These are phyloP conservation scores for Austrolebias charrua DNA, from an alignment of 2,797 vertebrate species.

Conservation along the genomic window DNA sequence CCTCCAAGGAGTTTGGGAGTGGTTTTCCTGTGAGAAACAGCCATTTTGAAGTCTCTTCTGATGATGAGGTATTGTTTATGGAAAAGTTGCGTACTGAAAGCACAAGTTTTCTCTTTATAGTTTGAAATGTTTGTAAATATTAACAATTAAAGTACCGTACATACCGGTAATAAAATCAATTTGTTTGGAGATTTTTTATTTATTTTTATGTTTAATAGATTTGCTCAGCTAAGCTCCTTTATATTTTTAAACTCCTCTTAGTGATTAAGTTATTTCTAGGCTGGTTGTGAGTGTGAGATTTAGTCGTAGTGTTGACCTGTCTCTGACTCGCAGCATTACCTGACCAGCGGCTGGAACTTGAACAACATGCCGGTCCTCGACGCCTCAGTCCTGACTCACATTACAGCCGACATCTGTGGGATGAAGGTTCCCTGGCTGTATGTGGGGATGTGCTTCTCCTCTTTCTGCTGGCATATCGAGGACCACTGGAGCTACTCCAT, in stretches of 20 bases:
- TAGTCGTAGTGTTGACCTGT: conserved; percentile 27
- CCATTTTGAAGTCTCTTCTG: conserved; percentile 86
- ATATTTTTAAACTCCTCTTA: not conserved
- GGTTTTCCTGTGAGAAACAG: conserved; percentile 92
- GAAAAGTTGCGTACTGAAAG: not conserved
- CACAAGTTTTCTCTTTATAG: not conserved
- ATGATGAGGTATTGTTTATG: conserved; percentile 87
- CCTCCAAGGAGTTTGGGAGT: conserved; percentile 98
- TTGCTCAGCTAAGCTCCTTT: not conserved
- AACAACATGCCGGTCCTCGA: conserved; percentile 99
- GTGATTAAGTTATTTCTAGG: not conserved
- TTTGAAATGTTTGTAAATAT: not conserved
- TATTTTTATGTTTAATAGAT: no score
- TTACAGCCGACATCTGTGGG: conserved; percentile 97
- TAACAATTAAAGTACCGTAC: not conserved
- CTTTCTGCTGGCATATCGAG: conserved; percentile 99
- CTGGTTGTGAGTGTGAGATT: conserved; percentile 10
- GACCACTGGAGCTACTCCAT: conserved; percentile 99
- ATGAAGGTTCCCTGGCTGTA: conserved; percentile 99
- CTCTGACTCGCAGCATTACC: conserved; percentile 85
- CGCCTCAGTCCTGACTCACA: conserved; percentile 92
- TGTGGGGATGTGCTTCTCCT: conserved; percentile 99
- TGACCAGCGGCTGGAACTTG: conserved; percentile 96
- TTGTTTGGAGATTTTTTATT: no score
- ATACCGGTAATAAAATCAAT: no score